phyloP scores from a whole-genome alignment of 2,797 vertebrate species.

The Peromyscus nudipes region DNA sequence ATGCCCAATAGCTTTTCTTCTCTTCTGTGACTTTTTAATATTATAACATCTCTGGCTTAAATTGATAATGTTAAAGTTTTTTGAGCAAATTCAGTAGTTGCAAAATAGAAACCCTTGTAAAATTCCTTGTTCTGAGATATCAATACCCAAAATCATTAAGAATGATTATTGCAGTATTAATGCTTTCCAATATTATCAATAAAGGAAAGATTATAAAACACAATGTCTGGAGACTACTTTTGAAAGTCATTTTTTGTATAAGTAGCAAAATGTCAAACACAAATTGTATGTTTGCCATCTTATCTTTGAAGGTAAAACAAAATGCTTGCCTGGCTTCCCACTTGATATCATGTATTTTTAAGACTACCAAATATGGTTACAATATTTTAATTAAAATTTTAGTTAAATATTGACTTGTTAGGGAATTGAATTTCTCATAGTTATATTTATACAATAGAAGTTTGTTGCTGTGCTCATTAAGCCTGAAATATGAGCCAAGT shows the following conservation, averaged over 20 bases:
- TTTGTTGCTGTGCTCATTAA: slow-evolving; percentile 58
- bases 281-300: not conserved
- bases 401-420: slow-evolving; percentile 67
- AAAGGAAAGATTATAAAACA: slow-evolving; percentile 13
- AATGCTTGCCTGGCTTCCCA: not conserved
- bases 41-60: not conserved
- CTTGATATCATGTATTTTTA: slow-evolving; percentile 2
- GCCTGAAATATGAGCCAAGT: slow-evolving; percentile 51
- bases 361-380: not conserved
- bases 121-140: not conserved
- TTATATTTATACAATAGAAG: slow-evolving; percentile 52
- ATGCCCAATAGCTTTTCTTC: not conserved
- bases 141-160: not conserved
- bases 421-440: slow-evolving; percentile 26
- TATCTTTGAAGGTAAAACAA: not conserved
- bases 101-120: not conserved
- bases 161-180: not conserved
- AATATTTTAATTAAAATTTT: slow-evolving; percentile 43
- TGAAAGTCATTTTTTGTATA: not conserved
- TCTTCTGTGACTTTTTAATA: slow-evolving; percentile 38
- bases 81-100: not conserved
- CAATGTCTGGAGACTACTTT: not conserved
- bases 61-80: slow-evolving; percentile 14
- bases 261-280: slow-evolving; percentile 23
- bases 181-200: not conserved